Conservation (phyloP, 2,113 vertebrate species). For the Corapipo altera region DNA sequence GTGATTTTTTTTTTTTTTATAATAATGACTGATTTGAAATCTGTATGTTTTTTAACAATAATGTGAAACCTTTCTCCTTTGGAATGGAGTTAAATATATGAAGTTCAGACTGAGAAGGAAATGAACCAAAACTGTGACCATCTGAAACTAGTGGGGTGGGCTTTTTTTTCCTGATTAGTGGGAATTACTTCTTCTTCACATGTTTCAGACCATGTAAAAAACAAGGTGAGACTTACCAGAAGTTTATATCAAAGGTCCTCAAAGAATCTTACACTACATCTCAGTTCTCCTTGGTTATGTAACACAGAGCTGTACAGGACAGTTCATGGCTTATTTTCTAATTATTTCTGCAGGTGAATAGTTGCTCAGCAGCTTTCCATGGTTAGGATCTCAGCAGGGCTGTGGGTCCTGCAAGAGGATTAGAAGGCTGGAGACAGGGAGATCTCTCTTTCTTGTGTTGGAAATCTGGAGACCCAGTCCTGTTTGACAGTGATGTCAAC, state of each 20-base stretch:
- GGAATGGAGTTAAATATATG: neutral
- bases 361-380: neutral
- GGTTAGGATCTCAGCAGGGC: neutral
- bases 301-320: neutral
- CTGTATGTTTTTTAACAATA: neutral
- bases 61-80: neutral
- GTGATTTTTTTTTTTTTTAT: neutral
- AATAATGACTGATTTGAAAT: neutral
- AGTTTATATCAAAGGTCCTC: neutral
- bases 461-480: neutral
- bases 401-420: neutral
- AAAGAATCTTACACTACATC: neutral
- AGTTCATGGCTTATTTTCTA: neutral
- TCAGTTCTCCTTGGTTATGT: neutral
- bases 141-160: neutral
- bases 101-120: neutral
- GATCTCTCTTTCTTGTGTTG: neutral
- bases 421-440: neutral
- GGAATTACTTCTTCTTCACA: neutral
- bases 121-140: accelerated
- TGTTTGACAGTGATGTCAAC: neutral
- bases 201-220: neutral
- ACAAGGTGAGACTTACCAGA: neutral
- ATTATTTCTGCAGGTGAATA: neutral
- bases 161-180: neutral